Evolutionary conservation across 1,140 invertebrate species (phyloP).

Genomic region (Euura saliciscinereae): DNA sequence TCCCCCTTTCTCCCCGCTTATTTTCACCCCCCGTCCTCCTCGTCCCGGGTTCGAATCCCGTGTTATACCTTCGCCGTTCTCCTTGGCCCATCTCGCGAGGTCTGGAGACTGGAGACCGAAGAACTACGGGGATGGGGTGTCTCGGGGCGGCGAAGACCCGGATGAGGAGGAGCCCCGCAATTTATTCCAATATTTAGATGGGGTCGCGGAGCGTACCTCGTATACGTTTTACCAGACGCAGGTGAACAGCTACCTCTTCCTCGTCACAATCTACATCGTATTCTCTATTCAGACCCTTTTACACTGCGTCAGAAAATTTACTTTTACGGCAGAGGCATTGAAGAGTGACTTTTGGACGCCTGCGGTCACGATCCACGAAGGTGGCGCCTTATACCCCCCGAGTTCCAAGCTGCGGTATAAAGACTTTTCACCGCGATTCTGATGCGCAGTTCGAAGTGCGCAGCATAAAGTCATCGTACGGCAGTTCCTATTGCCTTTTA

Average conservation of each 20-base stretch:
- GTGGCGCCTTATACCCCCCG: too few relatives aligned
- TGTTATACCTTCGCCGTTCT: background rate
- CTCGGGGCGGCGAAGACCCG: slow-evolving; percentile 29
- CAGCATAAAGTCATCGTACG: too few relatives aligned
- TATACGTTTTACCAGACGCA: background rate
- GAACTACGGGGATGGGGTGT: slow-evolving; percentile 25
- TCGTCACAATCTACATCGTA: background rate
- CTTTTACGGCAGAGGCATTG: too few relatives aligned
- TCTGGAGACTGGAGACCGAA: slow-evolving; percentile 26
- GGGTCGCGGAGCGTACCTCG: background rate
- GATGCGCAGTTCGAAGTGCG: too few relatives aligned
- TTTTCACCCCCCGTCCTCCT: slow-evolving; percentile 26
- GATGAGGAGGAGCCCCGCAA: slow-evolving; percentile 29
- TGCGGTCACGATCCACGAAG: background rate
- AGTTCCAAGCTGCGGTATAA: too few relatives aligned
- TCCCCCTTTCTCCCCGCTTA: slow-evolving; percentile 25
- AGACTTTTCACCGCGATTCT: too few relatives aligned
- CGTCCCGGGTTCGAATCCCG: background rate
- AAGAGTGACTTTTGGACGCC: too few relatives aligned
- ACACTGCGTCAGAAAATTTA: too few relatives aligned
- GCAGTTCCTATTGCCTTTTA: too few relatives aligned
- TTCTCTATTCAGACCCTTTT: too few relatives aligned
- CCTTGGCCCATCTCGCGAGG: slow-evolving; percentile 18
- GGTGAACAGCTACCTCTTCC: background rate
- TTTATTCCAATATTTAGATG: slow-evolving; percentile 57